Base-by-base conservation (phyloP, 1,140 invertebrate genomes). In the Antheraea mylitta region DNA sequence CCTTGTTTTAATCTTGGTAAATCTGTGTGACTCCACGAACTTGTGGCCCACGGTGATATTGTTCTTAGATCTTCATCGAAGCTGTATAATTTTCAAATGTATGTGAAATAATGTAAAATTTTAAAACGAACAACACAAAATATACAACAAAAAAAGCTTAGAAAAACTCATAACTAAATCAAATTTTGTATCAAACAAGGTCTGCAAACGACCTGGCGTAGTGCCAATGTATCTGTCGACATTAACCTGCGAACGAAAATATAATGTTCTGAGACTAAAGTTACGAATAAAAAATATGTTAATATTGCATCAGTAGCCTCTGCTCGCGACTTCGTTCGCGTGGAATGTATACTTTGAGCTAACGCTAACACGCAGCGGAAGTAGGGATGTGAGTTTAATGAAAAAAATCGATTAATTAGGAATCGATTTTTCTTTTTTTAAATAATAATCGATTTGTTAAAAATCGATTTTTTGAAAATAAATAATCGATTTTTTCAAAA, bases 11-110 rank as follows among this genome's bases (percentile, higher is more conserved):
- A 92, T 83, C 97, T 92, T 60, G 95, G 95, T 53, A 98, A 93
- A 88, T 98, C 97, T 3, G 97, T 98, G 80, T 98, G 97, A 79
- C 96, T 96, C 94, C 95, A 96, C 61, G 94, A 94, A 91, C 94
- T 96, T 42, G 92, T 94, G 0, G 95, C 95, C 96, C 96, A 97
- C 10, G 96, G 96, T 59, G 94, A 94, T 71, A 96, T 95, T 58
- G 95, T 94, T 71, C 95, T 93, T 67, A 98, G 91, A 88, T 97
- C 96, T 82, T 95, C 94, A 78, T 94, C 93, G 76, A 94, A 94
- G 73, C 94, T 94, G 73, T 36, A 61, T 18, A 37, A 62, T 19
- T 60, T n/a, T 60, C 18, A 30, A 60, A 19, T 38, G 18, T 65
- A 19, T 42, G 58, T 60, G 53, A 60, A 30, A 60, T 30, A 64